These are phyloP conservation scores for Parelbella ahira DNA, from an alignment of 2,888 invertebrate species.

Conservation along the genomic window DNA sequence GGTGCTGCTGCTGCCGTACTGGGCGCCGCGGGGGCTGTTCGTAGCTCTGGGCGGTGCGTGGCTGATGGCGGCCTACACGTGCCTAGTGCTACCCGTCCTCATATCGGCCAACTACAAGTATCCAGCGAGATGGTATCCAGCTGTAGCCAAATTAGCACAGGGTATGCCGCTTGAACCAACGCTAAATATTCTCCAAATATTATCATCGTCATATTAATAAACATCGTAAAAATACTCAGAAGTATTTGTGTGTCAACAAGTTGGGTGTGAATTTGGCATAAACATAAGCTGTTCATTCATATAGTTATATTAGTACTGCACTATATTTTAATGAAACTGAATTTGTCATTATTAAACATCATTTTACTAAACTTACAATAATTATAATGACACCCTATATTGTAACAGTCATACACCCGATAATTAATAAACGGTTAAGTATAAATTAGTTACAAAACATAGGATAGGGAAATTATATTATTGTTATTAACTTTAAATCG, in stretches of 20 bases:
- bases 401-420: too few relatives aligned
- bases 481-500: too few relatives aligned
- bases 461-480: too few relatives aligned
- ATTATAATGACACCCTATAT: too few relatives aligned
- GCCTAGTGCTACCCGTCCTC: constrained; percentile 83
- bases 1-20: constrained; percentile 83
- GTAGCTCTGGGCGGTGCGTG: constrained; percentile 82
- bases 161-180: constrained; percentile 72
- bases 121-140: constrained; percentile 82
- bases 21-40: constrained; percentile 81
- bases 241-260: not conserved
- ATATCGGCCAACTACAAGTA: constrained; percentile 86
- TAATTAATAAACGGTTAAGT: too few relatives aligned
- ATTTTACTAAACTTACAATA: too few relatives aligned
- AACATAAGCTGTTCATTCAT: constrained; percentile 8
- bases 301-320: not conserved
- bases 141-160: constrained; percentile 75
- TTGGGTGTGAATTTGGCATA: constrained; percentile 8
- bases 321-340: not conserved
- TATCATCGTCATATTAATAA: too few relatives aligned
- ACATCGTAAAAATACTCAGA: not conserved
- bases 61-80: constrained; percentile 83
- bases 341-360: too few relatives aligned
- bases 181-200: too few relatives aligned
- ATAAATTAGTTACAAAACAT: too few relatives aligned